Evolutionary conservation across 35 echinoderm and acorn worm genomes (phyloP).

Genomic region (Patiria miniata): DNA sequence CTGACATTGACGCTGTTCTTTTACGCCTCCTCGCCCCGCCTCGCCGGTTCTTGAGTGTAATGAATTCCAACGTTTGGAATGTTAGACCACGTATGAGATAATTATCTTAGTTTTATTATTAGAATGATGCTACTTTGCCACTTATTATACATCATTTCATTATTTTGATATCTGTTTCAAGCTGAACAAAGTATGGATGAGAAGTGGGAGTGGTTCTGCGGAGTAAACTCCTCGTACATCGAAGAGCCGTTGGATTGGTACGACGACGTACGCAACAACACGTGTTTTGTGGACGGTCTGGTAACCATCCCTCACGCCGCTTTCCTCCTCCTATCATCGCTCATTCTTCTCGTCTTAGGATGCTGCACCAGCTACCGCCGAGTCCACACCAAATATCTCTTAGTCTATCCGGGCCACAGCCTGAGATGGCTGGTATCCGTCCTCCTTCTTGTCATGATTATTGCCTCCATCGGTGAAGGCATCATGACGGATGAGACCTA

Average conservation of each 20-base stretch:
- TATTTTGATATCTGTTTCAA: not conserved
- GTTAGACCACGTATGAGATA: too few species aligned
- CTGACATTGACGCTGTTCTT: too few species aligned
- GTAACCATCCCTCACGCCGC: conserved; percentile 38
- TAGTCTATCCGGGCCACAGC: conserved; percentile 62
- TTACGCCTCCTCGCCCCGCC: too few species aligned
- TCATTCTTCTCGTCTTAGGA: conserved; percentile 39
- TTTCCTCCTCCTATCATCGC: conserved; percentile 35
- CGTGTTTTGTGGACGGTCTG: conserved; percentile 48
- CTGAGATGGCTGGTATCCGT: conserved; percentile 51
- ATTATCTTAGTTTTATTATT: too few species aligned
- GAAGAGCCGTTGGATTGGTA: not conserved
- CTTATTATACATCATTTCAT: too few species aligned
- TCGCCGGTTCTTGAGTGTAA: too few species aligned
- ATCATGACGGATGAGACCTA: conserved; percentile 65
- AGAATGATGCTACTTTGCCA: too few species aligned
- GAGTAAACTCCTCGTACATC: conserved; percentile 20
- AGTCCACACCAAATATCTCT: conserved; percentile 32
- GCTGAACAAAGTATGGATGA: not conserved
- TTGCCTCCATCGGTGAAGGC: conserved; percentile 61
- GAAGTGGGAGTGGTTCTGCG: conserved; percentile 42
- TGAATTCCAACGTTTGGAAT: too few species aligned
- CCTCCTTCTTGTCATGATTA: conserved; percentile 37
- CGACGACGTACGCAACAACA: conserved; percentile 40
- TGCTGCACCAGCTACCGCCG: conserved; percentile 39